phyloP scores from a whole-genome alignment of 2,888 invertebrate genomes.

The Spatulosminthurus flaviceps region DNA sequence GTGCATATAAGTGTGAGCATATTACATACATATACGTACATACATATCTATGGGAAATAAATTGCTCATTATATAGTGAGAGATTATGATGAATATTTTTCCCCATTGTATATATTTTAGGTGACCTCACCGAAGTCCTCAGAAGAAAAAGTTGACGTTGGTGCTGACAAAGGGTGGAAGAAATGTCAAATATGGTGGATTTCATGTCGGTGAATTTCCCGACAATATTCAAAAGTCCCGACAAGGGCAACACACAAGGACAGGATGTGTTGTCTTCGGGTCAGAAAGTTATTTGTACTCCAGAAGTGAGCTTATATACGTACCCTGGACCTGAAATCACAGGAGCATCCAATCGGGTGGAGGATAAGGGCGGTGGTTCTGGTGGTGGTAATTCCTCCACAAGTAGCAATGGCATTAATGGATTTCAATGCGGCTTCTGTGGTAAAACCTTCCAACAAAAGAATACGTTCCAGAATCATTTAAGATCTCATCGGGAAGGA shows the following conservation, averaged over 20 bases:
- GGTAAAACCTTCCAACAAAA: slow-evolving; percentile 79
- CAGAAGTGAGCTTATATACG: slow-evolving; percentile 64
- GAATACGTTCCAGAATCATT: slow-evolving; percentile 77
- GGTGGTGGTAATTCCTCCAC: background rate
- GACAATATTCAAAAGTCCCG: slow-evolving; percentile 42
- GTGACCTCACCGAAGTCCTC: slow-evolving; percentile 6
- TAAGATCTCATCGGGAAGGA: slow-evolving; percentile 70
- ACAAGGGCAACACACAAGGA: slow-evolving; percentile 20
- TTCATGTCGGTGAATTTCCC: slow-evolving; percentile 49
- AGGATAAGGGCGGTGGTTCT: slow-evolving; percentile 48
- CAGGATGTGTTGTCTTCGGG: slow-evolving; percentile 31
- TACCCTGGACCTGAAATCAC: slow-evolving; percentile 56
- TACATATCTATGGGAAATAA: background rate
- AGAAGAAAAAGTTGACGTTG: background rate
- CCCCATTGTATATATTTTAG: background rate
- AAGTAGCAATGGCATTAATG: slow-evolving; percentile 56
- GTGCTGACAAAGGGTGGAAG: background rate
- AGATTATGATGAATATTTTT: background rate
- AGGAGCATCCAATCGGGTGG: slow-evolving; percentile 44
- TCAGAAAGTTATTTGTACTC: slow-evolving; percentile 64
- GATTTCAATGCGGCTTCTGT: slow-evolving; percentile 76
- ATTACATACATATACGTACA: too few relatives aligned
- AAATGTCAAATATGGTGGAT: slow-evolving; percentile 41
- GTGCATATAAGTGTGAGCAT: background rate
- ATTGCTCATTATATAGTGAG: too few relatives aligned